phyloP scores from a whole-genome alignment of 2,113 vertebrate species.

The Thamnaconus septentrionalis region DNA sequence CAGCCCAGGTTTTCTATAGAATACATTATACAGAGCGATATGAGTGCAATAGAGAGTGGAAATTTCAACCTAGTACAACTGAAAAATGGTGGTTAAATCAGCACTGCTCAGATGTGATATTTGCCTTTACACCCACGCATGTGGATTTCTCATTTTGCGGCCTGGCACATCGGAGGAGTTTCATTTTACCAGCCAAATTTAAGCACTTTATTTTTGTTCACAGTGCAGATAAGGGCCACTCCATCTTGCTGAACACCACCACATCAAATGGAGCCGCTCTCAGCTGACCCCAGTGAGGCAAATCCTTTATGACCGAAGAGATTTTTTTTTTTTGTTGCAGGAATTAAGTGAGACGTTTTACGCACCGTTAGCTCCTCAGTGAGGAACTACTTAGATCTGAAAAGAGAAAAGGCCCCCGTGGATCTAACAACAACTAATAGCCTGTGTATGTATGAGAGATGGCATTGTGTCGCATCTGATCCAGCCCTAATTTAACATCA shows the following conservation, averaged over 20 bases:
- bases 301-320: neutral
- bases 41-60: neutral
- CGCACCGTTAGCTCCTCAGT: conserved; percentile 10
- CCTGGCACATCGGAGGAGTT: neutral
- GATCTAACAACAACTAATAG: no score
- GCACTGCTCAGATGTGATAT: neutral
- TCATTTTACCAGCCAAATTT: neutral
- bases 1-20: conserved; percentile 11
- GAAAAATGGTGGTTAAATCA: neutral
- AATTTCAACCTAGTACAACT: neutral
- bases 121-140: neutral
- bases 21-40: conserved; percentile 10
- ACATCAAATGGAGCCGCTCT: neutral
- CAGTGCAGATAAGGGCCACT: no score
- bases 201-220: no score
- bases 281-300: neutral
- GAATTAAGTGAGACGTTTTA: conserved; percentile 10
- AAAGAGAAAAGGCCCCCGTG: no score
- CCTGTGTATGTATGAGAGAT: neutral
- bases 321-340: conserved; percentile 1
- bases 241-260: neutral
- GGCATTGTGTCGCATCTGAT: conserved; percentile 39
- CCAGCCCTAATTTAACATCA: conserved; percentile 65
- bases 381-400: conserved; percentile 4
- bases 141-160: neutral